A percentile compares a stretch with the other conserved stretches of the same genome.
These are phyloP conservation scores for Hanleya hanleyi DNA, from an alignment of 2,888 invertebrate genomes.

Conservation along the genomic window DNA sequence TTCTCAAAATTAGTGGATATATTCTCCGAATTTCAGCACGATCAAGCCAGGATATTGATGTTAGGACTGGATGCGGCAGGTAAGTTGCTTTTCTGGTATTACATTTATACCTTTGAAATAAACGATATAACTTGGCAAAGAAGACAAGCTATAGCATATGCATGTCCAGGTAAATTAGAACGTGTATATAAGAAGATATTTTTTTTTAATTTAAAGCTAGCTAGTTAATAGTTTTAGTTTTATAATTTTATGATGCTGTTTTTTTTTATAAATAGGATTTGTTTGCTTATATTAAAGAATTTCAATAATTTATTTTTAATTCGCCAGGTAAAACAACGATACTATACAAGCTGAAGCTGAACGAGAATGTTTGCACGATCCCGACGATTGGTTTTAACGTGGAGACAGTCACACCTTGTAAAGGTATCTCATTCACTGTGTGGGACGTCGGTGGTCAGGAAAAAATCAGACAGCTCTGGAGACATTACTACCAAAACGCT, in stretches of 20 bases:
- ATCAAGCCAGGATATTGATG: conserved; percentile 63
- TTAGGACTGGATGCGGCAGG: conserved; percentile 70
- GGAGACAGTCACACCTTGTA: conserved; percentile 66
- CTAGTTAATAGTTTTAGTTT: too few relatives aligned
- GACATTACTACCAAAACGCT: conserved; percentile 67
- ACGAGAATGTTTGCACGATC: conserved; percentile 67
- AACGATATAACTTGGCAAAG: too few relatives aligned
- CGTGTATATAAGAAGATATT: too few relatives aligned
- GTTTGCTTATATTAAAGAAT: not conserved
- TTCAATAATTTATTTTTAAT: not conserved
- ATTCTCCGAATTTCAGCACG: conserved; percentile 31
- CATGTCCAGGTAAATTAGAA: too few relatives aligned
- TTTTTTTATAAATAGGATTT: too few relatives aligned
- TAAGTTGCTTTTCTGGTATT: conserved; percentile 30
- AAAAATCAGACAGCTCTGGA: conserved; percentile 68
- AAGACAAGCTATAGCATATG: too few relatives aligned
- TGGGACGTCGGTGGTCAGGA: conserved; percentile 74
- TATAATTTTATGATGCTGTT: too few relatives aligned
- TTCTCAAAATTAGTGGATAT: conserved; percentile 35
- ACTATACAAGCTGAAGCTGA: conserved; percentile 70
- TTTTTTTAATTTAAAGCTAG: too few relatives aligned
- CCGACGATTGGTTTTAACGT: conserved; percentile 73
- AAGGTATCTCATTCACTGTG: conserved; percentile 69
- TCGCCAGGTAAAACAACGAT: conserved; percentile 71
- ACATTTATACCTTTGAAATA: not conserved